These are phyloP conservation scores for Paramormyrops hopkinsi DNA, from an alignment of 2,797 vertebrate species.

Conservation along the genomic window DNA sequence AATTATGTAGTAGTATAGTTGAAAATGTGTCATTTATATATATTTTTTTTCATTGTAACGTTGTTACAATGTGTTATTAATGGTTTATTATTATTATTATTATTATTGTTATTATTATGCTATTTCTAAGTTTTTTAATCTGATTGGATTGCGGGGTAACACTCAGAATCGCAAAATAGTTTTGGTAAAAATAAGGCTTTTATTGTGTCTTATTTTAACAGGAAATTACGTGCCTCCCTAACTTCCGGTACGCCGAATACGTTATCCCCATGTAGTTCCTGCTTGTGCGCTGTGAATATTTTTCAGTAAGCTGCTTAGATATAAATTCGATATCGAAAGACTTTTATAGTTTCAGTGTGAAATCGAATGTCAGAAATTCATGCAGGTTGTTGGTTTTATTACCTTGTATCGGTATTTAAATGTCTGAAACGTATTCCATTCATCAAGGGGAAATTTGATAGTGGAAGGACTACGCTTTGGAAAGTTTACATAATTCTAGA, in stretches of 20 bases:
- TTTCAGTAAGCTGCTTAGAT: background rate
- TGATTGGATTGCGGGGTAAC: background rate
- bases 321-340: background rate
- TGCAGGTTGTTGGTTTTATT: background rate
- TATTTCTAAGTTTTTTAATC: background rate
- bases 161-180: background rate
- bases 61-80: background rate
- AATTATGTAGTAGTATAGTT: background rate
- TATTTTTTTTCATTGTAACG: background rate
- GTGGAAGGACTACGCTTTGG: background rate
- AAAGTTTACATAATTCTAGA: background rate
- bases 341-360: background rate
- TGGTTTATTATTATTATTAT: background rate
- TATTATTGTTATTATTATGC: background rate
- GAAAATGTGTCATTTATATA: background rate
- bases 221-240: background rate
- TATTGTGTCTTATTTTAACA: background rate
- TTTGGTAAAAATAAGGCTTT: background rate
- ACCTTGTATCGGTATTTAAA: background rate
- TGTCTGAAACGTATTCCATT: background rate
- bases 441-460: background rate
- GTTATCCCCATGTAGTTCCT: background rate
- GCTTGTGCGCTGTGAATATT: too few relatives aligned
- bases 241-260: conserved; percentile 13
- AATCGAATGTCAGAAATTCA: background rate